These are phyloP conservation scores for Saccopteryx leptura DNA, from an alignment of 2,113 vertebrate genomes.

Conservation along the genomic window DNA sequence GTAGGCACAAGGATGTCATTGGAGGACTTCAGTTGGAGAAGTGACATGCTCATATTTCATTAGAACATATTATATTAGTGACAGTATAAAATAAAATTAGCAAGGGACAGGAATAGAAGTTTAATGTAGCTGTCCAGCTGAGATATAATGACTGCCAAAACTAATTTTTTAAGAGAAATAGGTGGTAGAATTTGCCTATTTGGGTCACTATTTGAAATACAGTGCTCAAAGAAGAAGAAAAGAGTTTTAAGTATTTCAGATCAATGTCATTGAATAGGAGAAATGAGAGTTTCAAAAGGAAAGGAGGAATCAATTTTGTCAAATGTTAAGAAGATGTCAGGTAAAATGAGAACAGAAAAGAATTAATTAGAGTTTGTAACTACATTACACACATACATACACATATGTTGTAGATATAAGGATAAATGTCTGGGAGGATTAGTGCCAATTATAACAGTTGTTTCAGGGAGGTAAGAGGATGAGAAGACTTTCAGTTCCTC, in stretches of 20 bases:
- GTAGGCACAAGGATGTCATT: neutral
- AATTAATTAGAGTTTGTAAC: slow-evolving; percentile 14
- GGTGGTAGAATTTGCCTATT: neutral
- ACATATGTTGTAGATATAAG: neutral
- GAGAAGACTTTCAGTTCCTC: neutral
- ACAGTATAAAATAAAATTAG: neutral
- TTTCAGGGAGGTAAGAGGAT: neutral
- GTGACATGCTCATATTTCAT: neutral
- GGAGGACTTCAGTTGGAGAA: neutral
- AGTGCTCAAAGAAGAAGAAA: neutral
- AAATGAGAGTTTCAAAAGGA: neutral
- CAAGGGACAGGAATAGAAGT: neutral
- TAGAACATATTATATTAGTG: neutral
- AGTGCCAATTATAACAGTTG: neutral
- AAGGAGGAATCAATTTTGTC: neutral
- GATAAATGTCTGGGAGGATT: neutral
- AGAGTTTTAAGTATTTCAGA: neutral
- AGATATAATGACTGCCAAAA: neutral
- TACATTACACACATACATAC: neutral
- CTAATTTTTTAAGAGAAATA: neutral
- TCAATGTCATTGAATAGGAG: neutral
- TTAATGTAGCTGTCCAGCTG: neutral
- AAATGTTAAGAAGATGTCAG: neutral
- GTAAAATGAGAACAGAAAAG: neutral
- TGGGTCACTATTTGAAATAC: neutral